Evolutionary conservation across 2,797 vertebrate species (phyloP), one percentile per base, ranked within the genome.

Genomic region (Hoplostethus atlanticus): DNA sequence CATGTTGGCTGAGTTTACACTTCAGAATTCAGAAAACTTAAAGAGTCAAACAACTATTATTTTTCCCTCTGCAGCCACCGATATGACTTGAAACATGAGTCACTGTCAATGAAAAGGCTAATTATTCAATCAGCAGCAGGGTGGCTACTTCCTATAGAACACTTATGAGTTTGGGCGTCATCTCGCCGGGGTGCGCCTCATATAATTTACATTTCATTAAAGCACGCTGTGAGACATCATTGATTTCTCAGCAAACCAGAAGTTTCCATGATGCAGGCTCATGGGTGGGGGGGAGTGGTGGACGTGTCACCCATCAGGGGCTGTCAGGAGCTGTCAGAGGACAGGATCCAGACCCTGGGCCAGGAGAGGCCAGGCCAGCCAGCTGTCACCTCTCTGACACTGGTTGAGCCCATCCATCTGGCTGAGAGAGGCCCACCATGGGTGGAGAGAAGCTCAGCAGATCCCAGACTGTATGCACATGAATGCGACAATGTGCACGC

Each of bases 321-420:
- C 88, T 91, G 91, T 92, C 91, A 91, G 86, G 80, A 83, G 88
- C 88, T 87, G 93, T 93, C 91, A 90, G 85, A 86, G 85, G 89
- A 93, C 87, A 84, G 83, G 81, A 93, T 90, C 92, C 93, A 93
- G 92, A 94, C 70, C 87, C 77, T 68, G 40, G 79, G 80, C 89
- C 85, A 82, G 87, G 72, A 90, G 83, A 91, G 88, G 86, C 90
- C 87, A 68, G 87, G 91, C 88, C 87, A 83, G 86, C 86, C 91
- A 93, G 92, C 92, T 93, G 93, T 92, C 93, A 94, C 91, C 90
- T 90, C 88, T 70, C 85, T 86, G 91, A 93, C 90, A 90, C 90
- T 82, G 87, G 90, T 86, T 89, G 89, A 95, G 91, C 90, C 88
- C 90, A 89, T 93, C 92, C 92, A 93, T 94, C 91, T 94, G 93